phyloP scores from a whole-genome alignment of 2,888 invertebrate genomes.

The Nomada fucata region DNA sequence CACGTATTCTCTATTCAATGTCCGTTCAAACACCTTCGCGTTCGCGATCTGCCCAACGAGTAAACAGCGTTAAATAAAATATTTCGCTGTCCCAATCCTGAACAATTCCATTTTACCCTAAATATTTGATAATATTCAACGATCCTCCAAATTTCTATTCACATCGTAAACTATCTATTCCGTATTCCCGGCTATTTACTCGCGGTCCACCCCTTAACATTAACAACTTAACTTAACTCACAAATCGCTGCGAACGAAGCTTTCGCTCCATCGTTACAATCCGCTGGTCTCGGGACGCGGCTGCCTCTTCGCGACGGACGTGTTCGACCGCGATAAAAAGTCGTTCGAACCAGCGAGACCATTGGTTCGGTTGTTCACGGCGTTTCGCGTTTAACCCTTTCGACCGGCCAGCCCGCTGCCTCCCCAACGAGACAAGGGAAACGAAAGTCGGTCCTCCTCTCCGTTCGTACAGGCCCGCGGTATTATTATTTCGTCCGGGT shows the following conservation, averaged over 20 bases:
- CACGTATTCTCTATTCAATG: too few species aligned
- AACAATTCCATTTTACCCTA: too few species aligned
- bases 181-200: neutral
- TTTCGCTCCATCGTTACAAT: conserved; percentile 15
- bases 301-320: neutral
- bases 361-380: neutral
- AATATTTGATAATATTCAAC: neutral
- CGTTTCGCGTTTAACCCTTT: neutral
- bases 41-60: too few species aligned
- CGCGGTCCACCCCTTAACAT: neutral
- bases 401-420: neutral
- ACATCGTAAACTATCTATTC: neutral
- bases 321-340: conserved; percentile 4
- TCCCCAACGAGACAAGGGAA: neutral
- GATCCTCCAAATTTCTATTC: neutral
- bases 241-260: neutral
- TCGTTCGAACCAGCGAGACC: conserved; percentile 1
- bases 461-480: neutral
- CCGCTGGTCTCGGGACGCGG: neutral
- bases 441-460: neutral
- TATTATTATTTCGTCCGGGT: conserved; percentile 16
- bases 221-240: conserved; percentile 17
- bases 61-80: too few species aligned
- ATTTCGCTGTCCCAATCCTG: too few species aligned
- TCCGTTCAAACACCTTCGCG: too few species aligned